Conservation (phyloP, 2,113 vertebrate species). For the Microcebus lehilahytsara region DNA sequence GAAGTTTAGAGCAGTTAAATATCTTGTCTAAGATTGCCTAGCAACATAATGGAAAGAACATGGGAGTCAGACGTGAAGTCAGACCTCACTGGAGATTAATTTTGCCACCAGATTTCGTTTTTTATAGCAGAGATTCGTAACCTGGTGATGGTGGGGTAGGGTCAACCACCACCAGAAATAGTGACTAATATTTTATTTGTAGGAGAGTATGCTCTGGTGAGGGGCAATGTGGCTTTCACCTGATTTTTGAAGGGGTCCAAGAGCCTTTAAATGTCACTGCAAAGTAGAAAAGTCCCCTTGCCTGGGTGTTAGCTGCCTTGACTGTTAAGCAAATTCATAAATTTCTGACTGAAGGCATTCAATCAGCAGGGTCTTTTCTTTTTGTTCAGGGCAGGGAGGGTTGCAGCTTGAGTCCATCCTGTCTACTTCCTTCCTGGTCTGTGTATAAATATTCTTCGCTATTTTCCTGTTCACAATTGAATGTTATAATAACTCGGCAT, state of each 20-base stretch:
- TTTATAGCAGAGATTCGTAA: not conserved
- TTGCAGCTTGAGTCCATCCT: not conserved
- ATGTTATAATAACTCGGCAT: not conserved
- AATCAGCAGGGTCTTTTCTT: not conserved
- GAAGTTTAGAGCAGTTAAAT: not conserved
- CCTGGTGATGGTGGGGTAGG: not conserved
- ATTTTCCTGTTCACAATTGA: conserved; percentile 20
- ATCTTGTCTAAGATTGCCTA: not conserved
- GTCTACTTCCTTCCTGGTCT: not conserved
- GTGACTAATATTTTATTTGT: not conserved
- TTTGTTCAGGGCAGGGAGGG: not conserved
- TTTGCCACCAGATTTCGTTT: conserved; percentile 1
- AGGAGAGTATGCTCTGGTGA: not conserved
- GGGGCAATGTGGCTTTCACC: not conserved
- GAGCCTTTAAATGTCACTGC: not conserved
- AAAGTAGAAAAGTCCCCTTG: not conserved
- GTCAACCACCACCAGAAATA: not conserved
- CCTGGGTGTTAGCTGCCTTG: not conserved
- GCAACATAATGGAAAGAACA: not conserved
- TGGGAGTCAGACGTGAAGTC: conserved; percentile 5
- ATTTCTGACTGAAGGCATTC: not conserved
- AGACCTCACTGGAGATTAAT: not conserved
- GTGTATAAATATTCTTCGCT: not conserved
- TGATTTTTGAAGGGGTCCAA: not conserved
- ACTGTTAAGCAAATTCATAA: not conserved